Evolutionary conservation across 1,140 invertebrate species (phyloP), one percentile per base, ranked within the genome.

Genomic region (Diorhabda sublineata): DNA sequence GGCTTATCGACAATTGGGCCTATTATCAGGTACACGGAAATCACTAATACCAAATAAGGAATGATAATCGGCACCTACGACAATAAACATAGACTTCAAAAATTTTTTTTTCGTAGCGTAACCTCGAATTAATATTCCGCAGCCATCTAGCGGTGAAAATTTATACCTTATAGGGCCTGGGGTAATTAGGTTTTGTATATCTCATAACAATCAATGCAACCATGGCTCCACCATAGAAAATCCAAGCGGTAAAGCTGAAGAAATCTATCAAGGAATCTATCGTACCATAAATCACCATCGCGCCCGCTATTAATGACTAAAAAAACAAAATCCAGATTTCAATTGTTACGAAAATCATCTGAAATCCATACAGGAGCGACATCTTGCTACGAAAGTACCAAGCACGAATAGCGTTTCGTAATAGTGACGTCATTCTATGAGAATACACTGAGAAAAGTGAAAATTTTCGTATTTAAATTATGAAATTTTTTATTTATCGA

Each of bases 231-330:
- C 94, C 95, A 80, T 97, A 97, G 84, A 97, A 97, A 77, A 97
- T 93, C 95, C 95, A 97, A 2, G 94, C 93, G 56, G 93, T 94
- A 81, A 97, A 97, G 77, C 93, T 95, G 85, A 98, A 97, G 86
- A 97, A 96, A 79, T 97, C 94, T 76, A 98, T 97, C 69, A 98
- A 83, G 8, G 91, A 93, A 77, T 92, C 91, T 67, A 97, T 96
- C 71, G 93, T 94, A 62, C 94, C 93, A 71, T 93, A 91, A 57
- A 95, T 77, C 9, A 96, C 92, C 92, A 96, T 95, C 26, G 91
- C 86, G 64, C 89, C 87, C 71, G 88, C 87, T 75, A 91, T 91
- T 75, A 91, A 80, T 52, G 88, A 91, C 89, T 91, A 79, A 69
- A 85, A 84, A 58, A 64, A 4, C 57, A 64, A 70, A 61, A 9